These are phyloP conservation scores for Petaurus breviceps DNA, from an alignment of 2,113 vertebrate species.

Conservation along the genomic window DNA sequence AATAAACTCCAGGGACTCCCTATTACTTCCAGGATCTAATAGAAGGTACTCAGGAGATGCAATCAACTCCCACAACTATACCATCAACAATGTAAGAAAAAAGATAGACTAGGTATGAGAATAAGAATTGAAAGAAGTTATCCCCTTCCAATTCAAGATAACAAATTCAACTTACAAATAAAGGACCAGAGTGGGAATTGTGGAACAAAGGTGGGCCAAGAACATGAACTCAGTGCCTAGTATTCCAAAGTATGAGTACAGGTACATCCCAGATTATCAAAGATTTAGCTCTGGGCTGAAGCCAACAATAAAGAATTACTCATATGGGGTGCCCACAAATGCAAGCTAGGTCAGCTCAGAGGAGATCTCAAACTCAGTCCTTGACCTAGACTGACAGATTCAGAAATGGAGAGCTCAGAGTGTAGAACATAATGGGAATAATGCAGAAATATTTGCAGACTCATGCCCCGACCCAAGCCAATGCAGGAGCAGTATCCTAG, in stretches of 20 bases:
- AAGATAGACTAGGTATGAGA: background rate
- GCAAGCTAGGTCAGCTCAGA: background rate
- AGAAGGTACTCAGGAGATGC: background rate
- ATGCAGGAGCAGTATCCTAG: background rate
- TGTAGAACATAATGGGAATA: background rate
- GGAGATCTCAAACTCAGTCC: background rate
- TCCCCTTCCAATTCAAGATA: too few relatives aligned
- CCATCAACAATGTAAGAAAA: background rate
- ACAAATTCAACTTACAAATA: background rate
- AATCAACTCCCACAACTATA: background rate
- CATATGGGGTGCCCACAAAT: background rate
- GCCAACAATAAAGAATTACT: background rate
- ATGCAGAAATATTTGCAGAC: background rate
- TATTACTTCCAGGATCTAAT: background rate
- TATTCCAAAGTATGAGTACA: background rate
- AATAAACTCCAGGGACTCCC: background rate
- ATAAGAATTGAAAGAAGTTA: background rate
- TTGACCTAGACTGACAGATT: background rate
- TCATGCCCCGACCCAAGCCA: background rate
- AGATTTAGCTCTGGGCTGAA: background rate
- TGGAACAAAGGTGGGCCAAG: background rate
- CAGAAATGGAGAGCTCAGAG: background rate
- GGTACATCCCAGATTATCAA: background rate
- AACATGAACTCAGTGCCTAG: background rate
- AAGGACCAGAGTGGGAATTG: background rate